These are phyloP conservation scores for Hirudinaria manillensis DNA, from an alignment of 2,888 invertebrate genomes.

Conservation along the genomic window DNA sequence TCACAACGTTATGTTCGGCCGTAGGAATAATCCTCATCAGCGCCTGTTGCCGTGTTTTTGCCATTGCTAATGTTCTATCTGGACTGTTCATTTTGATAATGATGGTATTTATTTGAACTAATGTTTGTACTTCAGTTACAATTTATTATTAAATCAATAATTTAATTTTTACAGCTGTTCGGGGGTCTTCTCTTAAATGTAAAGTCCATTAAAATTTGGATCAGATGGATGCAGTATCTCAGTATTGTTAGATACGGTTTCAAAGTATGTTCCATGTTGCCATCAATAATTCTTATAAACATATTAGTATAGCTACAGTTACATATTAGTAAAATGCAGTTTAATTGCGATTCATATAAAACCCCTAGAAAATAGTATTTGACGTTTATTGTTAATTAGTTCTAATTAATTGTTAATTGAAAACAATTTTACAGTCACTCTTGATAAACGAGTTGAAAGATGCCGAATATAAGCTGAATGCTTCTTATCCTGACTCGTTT, in stretches of 20 bases:
- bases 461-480: neutral
- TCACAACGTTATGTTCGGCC: constrained; percentile 49
- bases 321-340: too few species aligned
- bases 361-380: neutral
- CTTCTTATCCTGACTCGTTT: too few species aligned
- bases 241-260: constrained; percentile 51
- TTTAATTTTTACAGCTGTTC: constrained; percentile 43
- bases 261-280: constrained; percentile 33
- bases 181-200: constrained; percentile 51
- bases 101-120: constrained; percentile 43
- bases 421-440: constrained; percentile 24
- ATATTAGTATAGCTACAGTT: neutral
- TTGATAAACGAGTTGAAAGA: constrained; percentile 37
- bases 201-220: constrained; percentile 47
- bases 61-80: constrained; percentile 42
- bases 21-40: constrained; percentile 48
- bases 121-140: neutral
- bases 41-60: constrained; percentile 36
- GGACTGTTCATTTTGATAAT: constrained; percentile 43
- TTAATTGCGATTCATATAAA: neutral
- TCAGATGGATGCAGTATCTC: constrained; percentile 50
- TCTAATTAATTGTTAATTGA: neutral
- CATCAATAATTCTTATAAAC: neutral
- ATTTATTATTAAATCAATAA: neutral
- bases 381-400: neutral